Percentiles rank a stretch among this genome's conserved stretches.
phyloP scores from a whole-genome alignment of 2,888 invertebrate species.

The Parnassius orleans region DNA sequence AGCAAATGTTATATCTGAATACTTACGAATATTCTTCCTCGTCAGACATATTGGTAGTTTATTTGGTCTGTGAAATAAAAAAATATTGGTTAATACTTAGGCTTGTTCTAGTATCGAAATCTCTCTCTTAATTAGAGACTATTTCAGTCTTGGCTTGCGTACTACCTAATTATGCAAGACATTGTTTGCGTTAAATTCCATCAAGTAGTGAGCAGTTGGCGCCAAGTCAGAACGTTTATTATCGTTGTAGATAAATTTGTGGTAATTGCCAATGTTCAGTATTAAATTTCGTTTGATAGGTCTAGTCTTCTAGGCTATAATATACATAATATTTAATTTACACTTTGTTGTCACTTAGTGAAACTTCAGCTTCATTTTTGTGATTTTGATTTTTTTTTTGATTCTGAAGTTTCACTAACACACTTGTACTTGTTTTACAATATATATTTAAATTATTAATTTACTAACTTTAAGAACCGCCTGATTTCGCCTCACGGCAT shows the following conservation, averaged over 20 bases:
- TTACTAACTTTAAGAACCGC: too few relatives aligned
- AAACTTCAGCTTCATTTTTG: too few relatives aligned
- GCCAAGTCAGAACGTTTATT: constrained; percentile 4
- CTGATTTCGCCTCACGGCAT: too few relatives aligned
- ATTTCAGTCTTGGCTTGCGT: constrained; percentile 19
- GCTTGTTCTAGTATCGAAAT: not conserved
- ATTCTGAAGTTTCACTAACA: too few relatives aligned
- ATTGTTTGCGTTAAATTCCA: constrained; percentile 29
- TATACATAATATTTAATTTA: too few relatives aligned
- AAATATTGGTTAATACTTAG: constrained; percentile 17
- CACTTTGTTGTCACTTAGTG: too few relatives aligned
- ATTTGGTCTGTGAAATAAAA: constrained; percentile 67
- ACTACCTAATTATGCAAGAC: constrained; percentile 24
- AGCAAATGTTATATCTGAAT: constrained; percentile 35
- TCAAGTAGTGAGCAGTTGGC: constrained; percentile 25
- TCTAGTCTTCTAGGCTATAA: too few relatives aligned
- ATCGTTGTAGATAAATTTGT: constrained; percentile 7
- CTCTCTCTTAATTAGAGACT: not conserved
- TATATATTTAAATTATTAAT: too few relatives aligned
- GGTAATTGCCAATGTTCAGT: too few relatives aligned
- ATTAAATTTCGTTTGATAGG: too few relatives aligned
- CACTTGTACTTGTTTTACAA: too few relatives aligned
- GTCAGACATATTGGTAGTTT: constrained; percentile 92
- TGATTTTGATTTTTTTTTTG: too few relatives aligned
- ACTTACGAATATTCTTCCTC: constrained; percentile 98